Evolutionary conservation across 1,140 invertebrate genomes (phyloP), one percentile per base, ranked within the genome.

Genomic region (Hormaphis cornu): DNA sequence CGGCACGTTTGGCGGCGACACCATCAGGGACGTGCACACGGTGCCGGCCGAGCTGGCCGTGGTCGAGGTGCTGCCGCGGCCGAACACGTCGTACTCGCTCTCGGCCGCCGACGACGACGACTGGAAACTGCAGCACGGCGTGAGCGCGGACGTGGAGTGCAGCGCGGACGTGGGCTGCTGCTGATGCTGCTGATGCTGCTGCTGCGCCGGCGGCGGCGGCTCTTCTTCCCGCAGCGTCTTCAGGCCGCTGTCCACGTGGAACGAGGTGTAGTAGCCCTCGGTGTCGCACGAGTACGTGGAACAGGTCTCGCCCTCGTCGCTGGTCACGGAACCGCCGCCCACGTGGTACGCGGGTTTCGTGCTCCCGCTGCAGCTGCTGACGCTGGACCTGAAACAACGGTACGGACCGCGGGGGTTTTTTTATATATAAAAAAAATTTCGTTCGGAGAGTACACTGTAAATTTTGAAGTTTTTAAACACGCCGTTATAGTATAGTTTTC

Each of bases 211-310:
- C 42, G 18, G 42, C 16, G 46, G 18, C 2, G 42, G 61, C 76
- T 90, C 89, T 78, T 91, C 89, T 77, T 91, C 89, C 76, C 88
- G 87, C 16, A 89, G 78, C 0, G 88, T 90, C 77, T 93, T 92
- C 48, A 97, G 78, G 2, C 94, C 95, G 69, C 91, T 95, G 78
- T 97, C 95, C 82, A 94, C 87, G 77, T 97, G 93, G 81, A 97
- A 97, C 12, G 93, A 96, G 0, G 95, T 97, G 78, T 96, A 97
- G 78, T 97, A 97, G 12, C 95, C 94, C 79, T 97, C 95, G 14
- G 93, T 95, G 76, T 97, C 95, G 75, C 93, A 93, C 6, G 93
- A 95, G 78, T 95, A 96, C 50, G 93, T 90, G 0, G 93, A 95
- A 74, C 89, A 92, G 5, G 89, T 93, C 78, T 95, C 93, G 42